phyloP scores from a whole-genome alignment of 2,113 vertebrate genomes.

The Chlorodrepanis virens region DNA sequence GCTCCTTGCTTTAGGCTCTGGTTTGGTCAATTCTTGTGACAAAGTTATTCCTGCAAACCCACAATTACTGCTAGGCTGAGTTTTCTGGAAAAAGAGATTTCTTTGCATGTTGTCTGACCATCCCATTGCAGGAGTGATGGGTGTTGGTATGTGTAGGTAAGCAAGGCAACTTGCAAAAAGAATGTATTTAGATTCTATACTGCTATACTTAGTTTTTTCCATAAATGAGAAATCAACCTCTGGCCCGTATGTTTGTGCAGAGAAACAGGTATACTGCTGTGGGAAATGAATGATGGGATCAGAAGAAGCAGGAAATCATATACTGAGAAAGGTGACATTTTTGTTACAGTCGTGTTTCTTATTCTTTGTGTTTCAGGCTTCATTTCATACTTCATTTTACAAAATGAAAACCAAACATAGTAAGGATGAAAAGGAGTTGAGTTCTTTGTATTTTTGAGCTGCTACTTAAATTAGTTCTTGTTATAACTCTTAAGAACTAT shows the following conservation, averaged over 20 bases:
- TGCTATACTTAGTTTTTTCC: neutral
- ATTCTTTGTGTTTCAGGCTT: neutral
- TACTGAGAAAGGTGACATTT: neutral
- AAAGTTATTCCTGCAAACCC: neutral
- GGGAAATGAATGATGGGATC: neutral
- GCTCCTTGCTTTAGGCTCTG: slow-evolving; percentile 29
- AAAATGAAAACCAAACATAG: neutral
- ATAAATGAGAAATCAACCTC: neutral
- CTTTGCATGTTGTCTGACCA: neutral
- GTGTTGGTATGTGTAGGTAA: neutral
- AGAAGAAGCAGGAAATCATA: neutral
- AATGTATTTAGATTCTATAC: neutral
- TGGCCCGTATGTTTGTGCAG: neutral
- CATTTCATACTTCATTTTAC: neutral
- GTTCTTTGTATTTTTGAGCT: neutral
- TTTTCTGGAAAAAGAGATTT: slow-evolving; percentile 22
- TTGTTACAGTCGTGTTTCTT: neutral
- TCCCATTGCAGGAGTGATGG: neutral
- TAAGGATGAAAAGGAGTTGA: neutral
- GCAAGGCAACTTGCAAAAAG: neutral
- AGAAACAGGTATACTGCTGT: neutral
- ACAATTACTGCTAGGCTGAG: slow-evolving; percentile 7
- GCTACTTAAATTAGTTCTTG: neutral
- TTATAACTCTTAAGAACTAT: neutral
- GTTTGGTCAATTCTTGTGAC: slow-evolving; percentile 8